A percentile compares a stretch with the other conserved stretches of the same genome.
Evolutionary conservation across 1,140 invertebrate species (phyloP).

Genomic region (Stratiolaelaps scimitus): DNA sequence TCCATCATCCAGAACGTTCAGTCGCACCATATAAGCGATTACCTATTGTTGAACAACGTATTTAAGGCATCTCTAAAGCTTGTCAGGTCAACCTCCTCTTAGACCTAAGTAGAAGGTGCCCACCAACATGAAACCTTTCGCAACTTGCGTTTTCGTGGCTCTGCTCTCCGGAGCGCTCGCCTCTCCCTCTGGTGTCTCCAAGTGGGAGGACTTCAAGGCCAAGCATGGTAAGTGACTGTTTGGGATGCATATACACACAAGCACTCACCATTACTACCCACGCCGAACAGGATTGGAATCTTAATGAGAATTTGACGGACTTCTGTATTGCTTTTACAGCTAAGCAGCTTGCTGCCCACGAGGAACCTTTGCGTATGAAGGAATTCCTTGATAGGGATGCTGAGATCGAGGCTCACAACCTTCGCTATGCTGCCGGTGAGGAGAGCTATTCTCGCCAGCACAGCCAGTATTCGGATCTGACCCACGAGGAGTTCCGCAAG

Average conservation of each 20-base stretch:
- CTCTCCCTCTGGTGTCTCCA: neutral
- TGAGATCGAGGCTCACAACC: slow-evolving; percentile 24
- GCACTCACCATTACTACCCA: neutral
- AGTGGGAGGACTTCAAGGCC: slow-evolving; percentile 24
- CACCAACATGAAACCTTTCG: neutral
- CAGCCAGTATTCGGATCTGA: slow-evolving; percentile 17
- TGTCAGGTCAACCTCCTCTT: slow-evolving; percentile 11
- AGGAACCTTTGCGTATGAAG: slow-evolving; percentile 11
- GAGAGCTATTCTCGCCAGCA: slow-evolving; percentile 2
- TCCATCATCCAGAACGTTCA: too few relatives aligned
- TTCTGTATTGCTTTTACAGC: neutral
- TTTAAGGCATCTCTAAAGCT: too few relatives aligned
- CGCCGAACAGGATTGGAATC: neutral
- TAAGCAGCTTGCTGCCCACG: neutral
- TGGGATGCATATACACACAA: neutral
- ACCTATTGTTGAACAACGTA: too few relatives aligned
- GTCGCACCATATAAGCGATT: too few relatives aligned
- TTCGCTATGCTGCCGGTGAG: neutral
- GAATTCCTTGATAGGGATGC: neutral
- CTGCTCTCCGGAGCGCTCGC: slow-evolving; percentile 16
- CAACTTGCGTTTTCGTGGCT: neutral
- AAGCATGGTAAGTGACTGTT: neutral
- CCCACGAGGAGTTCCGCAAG: slow-evolving; percentile 19
- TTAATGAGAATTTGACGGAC: neutral
- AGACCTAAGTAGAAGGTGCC: slow-evolving; percentile 5